Conservation (phyloP, 2,888 invertebrate genomes). For the Eudasyphora cyanicolor region DNA sequence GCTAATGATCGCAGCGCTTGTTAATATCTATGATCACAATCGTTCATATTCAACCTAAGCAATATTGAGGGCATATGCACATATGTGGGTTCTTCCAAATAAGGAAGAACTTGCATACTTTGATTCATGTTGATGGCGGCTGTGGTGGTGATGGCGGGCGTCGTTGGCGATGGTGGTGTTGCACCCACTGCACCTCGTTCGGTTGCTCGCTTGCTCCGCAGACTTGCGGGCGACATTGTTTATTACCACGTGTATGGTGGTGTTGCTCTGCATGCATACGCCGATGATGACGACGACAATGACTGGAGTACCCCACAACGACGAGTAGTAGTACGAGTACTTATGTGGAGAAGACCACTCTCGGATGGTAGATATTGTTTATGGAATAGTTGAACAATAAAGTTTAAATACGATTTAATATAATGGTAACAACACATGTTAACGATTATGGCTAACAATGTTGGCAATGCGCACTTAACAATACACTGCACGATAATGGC, state of each 20-base stretch:
- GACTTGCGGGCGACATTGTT: conserved; percentile 7
- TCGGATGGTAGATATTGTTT: conserved; percentile 16
- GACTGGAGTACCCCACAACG: neutral
- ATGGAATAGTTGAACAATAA: conserved; percentile 45
- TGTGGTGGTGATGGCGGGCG: neutral
- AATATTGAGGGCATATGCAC: conserved; percentile 3
- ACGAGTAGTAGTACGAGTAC: neutral
- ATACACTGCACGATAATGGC: neutral
- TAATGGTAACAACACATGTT: conserved; percentile 56
- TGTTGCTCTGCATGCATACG: neutral
- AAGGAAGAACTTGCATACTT: conserved; percentile 3
- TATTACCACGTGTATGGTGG: neutral
- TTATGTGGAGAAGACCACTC: neutral
- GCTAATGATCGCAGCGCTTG: neutral
- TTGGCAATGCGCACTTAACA: conserved; percentile 42
- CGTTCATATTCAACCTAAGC: neutral
- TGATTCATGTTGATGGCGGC: neutral
- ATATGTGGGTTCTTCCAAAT: neutral
- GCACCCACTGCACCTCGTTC: neutral
- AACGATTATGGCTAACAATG: conserved; percentile 56
- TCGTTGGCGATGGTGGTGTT: neutral
- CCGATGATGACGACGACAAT: neutral
- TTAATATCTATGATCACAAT: conserved; percentile 3
- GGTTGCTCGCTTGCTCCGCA: neutral
- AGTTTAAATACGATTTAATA: conserved; percentile 32